Percentiles rank a stretch among this genome's conserved stretches.
These are phyloP conservation scores for Molossus molossus DNA, from an alignment of 2,797 vertebrate genomes.

Conservation along the genomic window DNA sequence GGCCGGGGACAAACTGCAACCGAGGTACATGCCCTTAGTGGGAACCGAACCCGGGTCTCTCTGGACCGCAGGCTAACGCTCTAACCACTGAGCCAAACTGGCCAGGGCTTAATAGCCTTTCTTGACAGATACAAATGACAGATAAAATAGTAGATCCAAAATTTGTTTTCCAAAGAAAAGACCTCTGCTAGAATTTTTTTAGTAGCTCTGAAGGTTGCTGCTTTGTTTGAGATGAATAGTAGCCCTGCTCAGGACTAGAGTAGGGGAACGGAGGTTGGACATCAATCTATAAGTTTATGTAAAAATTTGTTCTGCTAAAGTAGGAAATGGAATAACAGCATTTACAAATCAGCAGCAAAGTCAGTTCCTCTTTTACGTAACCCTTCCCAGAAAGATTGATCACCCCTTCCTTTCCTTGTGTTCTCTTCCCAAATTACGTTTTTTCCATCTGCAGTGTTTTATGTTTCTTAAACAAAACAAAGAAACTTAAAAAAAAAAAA, in stretches of 20 bases:
- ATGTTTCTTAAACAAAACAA: neutral
- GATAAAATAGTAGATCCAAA: constrained; percentile 30
- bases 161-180: constrained; percentile 58
- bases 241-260: neutral
- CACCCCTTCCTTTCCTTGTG: neutral
- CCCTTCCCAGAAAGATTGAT: constrained; percentile 7
- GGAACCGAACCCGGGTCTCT: too few relatives aligned
- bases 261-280: neutral
- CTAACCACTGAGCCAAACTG: too few relatives aligned
- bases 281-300: neutral
- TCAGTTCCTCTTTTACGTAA: constrained; percentile 3
- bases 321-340: neutral
- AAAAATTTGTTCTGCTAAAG: constrained; percentile 3
- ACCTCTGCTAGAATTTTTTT: neutral
- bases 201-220: neutral
- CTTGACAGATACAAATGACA: neutral
- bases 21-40: too few relatives aligned
- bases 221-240: constrained; percentile 50
- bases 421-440: constrained; percentile 26
- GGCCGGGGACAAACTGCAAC: too few relatives aligned
- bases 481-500: neutral
- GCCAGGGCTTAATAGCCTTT: neutral
- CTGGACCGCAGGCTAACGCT: too few relatives aligned
- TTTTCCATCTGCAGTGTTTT: neutral
- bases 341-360: constrained; percentile 28